These are phyloP conservation scores for Pinna nobilis DNA, from an alignment of 1,140 invertebrate genomes.

Conservation along the genomic window DNA sequence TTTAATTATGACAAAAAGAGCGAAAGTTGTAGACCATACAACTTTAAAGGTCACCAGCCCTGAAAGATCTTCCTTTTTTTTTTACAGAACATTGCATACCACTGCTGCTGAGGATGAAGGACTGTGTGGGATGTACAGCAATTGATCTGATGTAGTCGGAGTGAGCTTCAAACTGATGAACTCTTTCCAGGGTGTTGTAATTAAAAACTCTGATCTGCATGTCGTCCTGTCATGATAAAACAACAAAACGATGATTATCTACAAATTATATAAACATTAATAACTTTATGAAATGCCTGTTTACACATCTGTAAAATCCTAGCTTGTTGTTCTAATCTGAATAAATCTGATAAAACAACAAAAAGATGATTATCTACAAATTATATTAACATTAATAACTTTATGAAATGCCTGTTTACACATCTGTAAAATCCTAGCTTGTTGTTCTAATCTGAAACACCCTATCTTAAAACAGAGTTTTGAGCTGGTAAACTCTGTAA, in stretches of 20 bases:
- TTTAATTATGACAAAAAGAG: too few species aligned
- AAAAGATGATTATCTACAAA: not conserved
- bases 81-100: slow-evolving; percentile 79
- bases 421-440: too few species aligned
- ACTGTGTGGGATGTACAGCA: slow-evolving; percentile 97
- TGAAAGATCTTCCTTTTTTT: not conserved
- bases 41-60: too few species aligned
- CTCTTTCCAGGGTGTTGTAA: slow-evolving; percentile 97
- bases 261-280: not conserved
- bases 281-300: not conserved
- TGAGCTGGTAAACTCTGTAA: too few species aligned
- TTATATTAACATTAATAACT: not conserved
- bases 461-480: too few species aligned
- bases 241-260: not conserved
- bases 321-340: too few species aligned
- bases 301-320: too few species aligned
- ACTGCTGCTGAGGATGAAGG: slow-evolving; percentile 96
- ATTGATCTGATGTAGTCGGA: slow-evolving; percentile 98
- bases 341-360: not conserved
- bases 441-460: too few species aligned
- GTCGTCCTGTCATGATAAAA: slow-evolving; percentile 75
- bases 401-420: not conserved
- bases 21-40: too few species aligned
- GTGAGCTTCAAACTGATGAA: slow-evolving; percentile 98
- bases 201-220: slow-evolving; percentile 94